These are phyloP conservation scores for Drosophila cyrtoloma DNA, from an alignment of 2,888 invertebrate species.

Conservation along the genomic window DNA sequence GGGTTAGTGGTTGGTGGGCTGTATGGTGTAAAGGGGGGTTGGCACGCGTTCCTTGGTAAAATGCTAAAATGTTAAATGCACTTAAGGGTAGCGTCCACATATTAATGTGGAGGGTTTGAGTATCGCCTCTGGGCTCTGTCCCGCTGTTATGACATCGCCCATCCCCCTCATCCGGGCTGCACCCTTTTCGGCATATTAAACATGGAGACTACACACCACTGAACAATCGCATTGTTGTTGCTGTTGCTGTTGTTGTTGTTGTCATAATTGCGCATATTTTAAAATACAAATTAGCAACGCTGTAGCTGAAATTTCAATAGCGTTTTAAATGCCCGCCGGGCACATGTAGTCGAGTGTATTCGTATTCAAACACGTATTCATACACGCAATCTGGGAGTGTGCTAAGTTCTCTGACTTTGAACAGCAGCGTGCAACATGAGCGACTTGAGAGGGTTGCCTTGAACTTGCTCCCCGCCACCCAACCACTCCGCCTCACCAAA, in stretches of 20 bases:
- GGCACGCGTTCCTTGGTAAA: constrained; percentile 46
- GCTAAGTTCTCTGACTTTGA: constrained; percentile 64
- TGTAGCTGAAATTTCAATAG: constrained; percentile 79
- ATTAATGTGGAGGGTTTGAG: constrained; percentile 24
- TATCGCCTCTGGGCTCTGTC: constrained; percentile 19
- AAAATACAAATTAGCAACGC: constrained; percentile 82
- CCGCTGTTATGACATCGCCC: constrained; percentile 71
- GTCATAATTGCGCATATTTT: constrained; percentile 80
- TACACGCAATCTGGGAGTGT: constrained; percentile 53
- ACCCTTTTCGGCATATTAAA: constrained; percentile 74
- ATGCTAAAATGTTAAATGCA: constrained; percentile 48
- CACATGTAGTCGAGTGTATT: constrained; percentile 18
- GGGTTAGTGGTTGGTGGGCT: not conserved
- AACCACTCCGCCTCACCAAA: not conserved
- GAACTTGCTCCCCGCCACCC: constrained; percentile 42
- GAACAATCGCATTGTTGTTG: constrained; percentile 59
- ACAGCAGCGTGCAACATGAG: constrained; percentile 15
- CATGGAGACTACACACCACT: constrained; percentile 75
- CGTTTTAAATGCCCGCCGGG: constrained; percentile 71
- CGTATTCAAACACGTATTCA: constrained; percentile 17
- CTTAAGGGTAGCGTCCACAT: constrained; percentile 66
- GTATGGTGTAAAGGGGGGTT: not conserved
- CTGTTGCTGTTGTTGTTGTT: constrained; percentile 40
- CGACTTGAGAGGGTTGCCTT: constrained; percentile 51
- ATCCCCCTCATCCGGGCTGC: constrained; percentile 55